A percentile compares a stretch with the other conserved stretches of the same genome.
Conservation (phyloP, 2,888 invertebrate genomes). For the Ormyrus labotus region DNA sequence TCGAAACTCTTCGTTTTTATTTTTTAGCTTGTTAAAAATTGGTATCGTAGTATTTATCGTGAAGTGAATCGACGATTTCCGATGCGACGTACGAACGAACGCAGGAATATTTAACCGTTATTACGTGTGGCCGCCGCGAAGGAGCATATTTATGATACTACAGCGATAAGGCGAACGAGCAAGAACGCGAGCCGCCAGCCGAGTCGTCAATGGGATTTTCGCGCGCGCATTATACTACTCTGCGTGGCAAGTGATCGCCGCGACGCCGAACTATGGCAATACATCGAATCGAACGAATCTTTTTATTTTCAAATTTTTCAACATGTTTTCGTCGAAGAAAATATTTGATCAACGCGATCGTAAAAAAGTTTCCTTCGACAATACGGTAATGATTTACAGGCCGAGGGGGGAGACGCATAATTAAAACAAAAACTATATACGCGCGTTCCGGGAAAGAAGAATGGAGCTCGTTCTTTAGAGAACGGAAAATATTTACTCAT, state of each 20-base stretch:
- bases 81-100: too few species aligned
- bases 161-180: conserved; percentile 30
- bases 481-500: conserved; percentile 36
- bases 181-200: neutral
- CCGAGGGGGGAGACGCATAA: conserved; percentile 1
- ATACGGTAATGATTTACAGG: neutral
- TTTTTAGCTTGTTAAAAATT: neutral
- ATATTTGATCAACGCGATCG: too few species aligned
- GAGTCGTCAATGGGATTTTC: conserved; percentile 40
- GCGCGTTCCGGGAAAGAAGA: neutral
- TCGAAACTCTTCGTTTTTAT: neutral
- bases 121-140: conserved; percentile 22
- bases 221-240: neutral
- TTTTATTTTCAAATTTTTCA: too few species aligned
- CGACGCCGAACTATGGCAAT: too few species aligned
- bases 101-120: neutral
- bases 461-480: neutral
- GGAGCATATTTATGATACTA: conserved; percentile 44
- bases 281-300: too few species aligned
- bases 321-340: too few species aligned
- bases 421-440: conserved; percentile 8
- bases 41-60: neutral
- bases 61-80: too few species aligned
- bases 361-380: neutral
- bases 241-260: too few species aligned